A percentile compares a stretch with the other conserved stretches of the same genome.
phyloP scores from a whole-genome alignment of 2,888 invertebrate species.

The Agriotes lineatus region DNA sequence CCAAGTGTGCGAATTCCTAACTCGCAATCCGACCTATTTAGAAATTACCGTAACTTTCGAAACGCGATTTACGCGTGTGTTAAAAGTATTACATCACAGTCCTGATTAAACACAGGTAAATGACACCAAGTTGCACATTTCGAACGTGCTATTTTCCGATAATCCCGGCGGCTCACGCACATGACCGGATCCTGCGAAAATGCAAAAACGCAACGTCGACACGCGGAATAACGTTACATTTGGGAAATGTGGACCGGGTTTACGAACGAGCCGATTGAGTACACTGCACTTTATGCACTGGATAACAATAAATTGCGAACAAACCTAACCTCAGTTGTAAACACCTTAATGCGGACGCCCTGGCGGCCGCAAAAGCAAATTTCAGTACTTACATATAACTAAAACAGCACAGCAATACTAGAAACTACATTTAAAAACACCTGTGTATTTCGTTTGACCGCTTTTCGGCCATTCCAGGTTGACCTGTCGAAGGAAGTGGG shows the following conservation, averaged over 20 bases:
- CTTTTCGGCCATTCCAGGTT: conserved; percentile 67
- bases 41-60: conserved; percentile 55
- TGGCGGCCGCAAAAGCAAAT: not conserved
- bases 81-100: conserved; percentile 60
- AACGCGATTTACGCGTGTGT: conserved; percentile 50
- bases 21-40: conserved; percentile 53
- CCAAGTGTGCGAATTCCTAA: conserved; percentile 41
- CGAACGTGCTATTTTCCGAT: conserved; percentile 21
- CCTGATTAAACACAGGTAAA: conserved; percentile 44
- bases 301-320: conserved; percentile 60
- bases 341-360: not conserved
- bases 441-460: conserved; percentile 67
- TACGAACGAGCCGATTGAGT: conserved; percentile 56
- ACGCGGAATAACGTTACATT: conserved; percentile 62
- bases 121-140: conserved; percentile 42
- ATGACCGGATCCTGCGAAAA: not conserved
- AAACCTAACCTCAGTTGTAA: conserved; percentile 33
- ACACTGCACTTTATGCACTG: conserved; percentile 64
- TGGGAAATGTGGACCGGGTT: conserved; percentile 58
- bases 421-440: conserved; percentile 65
- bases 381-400: conserved; percentile 48
- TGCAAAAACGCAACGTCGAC: conserved; percentile 51
- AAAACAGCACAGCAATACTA: conserved; percentile 54
- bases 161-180: conserved; percentile 1
- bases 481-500: conserved; percentile 66